Evolutionary conservation across 2,113 vertebrate species (phyloP).

Genomic region (Papio anubis): DNA sequence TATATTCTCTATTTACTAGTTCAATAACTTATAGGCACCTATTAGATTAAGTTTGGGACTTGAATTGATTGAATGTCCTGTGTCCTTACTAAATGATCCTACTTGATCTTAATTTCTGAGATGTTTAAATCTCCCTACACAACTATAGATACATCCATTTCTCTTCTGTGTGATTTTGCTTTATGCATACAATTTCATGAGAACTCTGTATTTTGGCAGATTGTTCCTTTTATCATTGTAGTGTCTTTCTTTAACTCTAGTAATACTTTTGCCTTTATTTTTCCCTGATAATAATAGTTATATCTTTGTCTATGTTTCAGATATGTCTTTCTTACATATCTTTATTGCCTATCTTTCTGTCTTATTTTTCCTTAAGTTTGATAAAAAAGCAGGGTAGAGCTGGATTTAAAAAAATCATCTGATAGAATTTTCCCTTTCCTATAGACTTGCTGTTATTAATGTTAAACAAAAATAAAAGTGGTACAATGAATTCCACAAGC

Average conservation of each 20-base stretch:
- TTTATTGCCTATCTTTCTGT: not conserved
- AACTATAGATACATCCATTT: not conserved
- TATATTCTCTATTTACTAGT: not conserved
- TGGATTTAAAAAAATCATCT: not conserved
- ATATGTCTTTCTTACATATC: not conserved
- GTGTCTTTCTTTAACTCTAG: not conserved
- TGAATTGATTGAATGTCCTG: not conserved
- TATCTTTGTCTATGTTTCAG: not conserved
- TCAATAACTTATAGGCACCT: not conserved
- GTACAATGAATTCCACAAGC: not conserved
- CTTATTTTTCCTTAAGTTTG: not conserved
- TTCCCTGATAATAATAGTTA: not conserved
- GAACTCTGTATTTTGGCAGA: not conserved
- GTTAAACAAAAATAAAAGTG: not conserved
- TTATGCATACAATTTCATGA: not conserved
- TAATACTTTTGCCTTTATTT: not conserved
- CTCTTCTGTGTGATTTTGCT: not conserved
- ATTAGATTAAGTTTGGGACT: not conserved
- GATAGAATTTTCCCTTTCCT: not conserved
- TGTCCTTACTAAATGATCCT: not conserved
- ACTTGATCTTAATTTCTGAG: not conserved
- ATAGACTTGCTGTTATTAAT: not conserved
- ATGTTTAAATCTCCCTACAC: not conserved
- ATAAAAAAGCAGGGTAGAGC: not conserved
- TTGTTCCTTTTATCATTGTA: not conserved